A percentile compares a stretch with the other conserved stretches of the same genome.
These are phyloP conservation scores for Drosophila flavopinicola DNA, from an alignment of 2,888 invertebrate species.

Conservation along the genomic window DNA sequence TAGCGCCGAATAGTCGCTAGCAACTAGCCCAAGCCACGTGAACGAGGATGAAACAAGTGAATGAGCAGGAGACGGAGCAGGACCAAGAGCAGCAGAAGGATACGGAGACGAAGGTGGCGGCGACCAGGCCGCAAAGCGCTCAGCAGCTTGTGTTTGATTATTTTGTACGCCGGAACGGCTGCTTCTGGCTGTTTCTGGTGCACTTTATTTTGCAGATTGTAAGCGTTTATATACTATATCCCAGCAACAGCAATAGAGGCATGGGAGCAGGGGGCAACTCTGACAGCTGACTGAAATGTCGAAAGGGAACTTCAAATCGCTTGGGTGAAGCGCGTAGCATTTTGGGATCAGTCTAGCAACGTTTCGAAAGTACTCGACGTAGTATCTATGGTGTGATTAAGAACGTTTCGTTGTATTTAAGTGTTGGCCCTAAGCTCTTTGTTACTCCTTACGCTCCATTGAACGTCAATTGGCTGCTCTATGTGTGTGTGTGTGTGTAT, in stretches of 20 bases:
- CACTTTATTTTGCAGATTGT: conserved; percentile 63
- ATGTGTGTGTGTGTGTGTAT: neutral
- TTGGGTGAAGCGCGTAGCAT: conserved; percentile 28
- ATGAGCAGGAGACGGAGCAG: neutral
- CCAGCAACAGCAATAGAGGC: neutral
- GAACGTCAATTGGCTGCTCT: conserved; percentile 43
- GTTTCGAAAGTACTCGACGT: conserved; percentile 27
- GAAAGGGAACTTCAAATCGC: conserved; percentile 55
- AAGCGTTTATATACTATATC: conserved; percentile 67
- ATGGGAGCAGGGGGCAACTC: conserved; percentile 11
- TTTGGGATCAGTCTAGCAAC: conserved; percentile 8
- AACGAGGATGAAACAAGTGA: conserved; percentile 7
- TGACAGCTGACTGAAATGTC: conserved; percentile 73
- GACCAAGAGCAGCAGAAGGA: neutral
- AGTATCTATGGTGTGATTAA: conserved; percentile 69
- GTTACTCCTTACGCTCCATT: conserved; percentile 63
- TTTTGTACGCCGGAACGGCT: conserved; percentile 44
- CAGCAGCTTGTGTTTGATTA: conserved; percentile 69
- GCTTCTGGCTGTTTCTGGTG: conserved; percentile 40
- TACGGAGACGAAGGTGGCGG: neutral
- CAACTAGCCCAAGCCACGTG: conserved; percentile 49
- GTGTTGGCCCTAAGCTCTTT: conserved; percentile 66
- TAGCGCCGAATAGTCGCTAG: conserved; percentile 46
- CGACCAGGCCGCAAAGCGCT: conserved; percentile 53
- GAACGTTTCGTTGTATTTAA: conserved; percentile 72